A percentile compares a stretch with the other conserved stretches of the same genome.
Evolutionary conservation across 2,888 invertebrate species (phyloP).

Genomic region (Drosophila setosimentum): DNA sequence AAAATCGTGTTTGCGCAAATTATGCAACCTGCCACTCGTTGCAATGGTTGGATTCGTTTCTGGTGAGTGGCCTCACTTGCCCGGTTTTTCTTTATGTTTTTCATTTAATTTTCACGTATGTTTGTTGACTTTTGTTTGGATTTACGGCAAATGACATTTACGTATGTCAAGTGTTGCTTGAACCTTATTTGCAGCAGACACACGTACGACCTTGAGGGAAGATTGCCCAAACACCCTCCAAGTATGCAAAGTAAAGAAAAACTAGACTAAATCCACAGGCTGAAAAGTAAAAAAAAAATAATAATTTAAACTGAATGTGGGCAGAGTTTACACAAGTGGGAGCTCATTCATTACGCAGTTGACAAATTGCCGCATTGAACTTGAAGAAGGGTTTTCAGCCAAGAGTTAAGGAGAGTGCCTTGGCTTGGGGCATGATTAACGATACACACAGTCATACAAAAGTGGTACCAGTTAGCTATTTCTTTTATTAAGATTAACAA

Average conservation of each 20-base stretch:
- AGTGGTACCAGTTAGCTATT: not conserved
- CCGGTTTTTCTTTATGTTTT: constrained; percentile 24
- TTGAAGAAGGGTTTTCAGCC: constrained; percentile 32
- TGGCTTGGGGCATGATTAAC: not conserved
- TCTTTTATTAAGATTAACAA: not conserved
- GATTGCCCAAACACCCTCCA: constrained; percentile 53
- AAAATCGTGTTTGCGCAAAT: constrained; percentile 74
- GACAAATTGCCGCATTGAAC: constrained; percentile 35
- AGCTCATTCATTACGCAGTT: not conserved
- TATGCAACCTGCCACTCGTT: constrained; percentile 68
- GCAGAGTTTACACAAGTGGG: constrained; percentile 8
- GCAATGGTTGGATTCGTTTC: constrained; percentile 47
- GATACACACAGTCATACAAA: not conserved
- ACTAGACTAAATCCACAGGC: not conserved
- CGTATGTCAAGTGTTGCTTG: constrained; percentile 7
- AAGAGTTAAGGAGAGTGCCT: not conserved
- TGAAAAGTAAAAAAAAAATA: not conserved
- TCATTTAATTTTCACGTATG: constrained; percentile 12
- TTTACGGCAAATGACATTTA: constrained; percentile 40
- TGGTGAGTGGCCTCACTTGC: constrained; percentile 50
- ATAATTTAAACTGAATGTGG: not conserved
- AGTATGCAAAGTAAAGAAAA: constrained; percentile 56
- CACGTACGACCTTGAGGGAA: constrained; percentile 46
- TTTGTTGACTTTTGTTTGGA: constrained; percentile 50
- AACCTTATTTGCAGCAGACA: constrained; percentile 2